Evolutionary conservation across 2,113 vertebrate species (phyloP), one percentile per base, ranked within the genome.

Genomic region (Centrocercus urophasianus): DNA sequence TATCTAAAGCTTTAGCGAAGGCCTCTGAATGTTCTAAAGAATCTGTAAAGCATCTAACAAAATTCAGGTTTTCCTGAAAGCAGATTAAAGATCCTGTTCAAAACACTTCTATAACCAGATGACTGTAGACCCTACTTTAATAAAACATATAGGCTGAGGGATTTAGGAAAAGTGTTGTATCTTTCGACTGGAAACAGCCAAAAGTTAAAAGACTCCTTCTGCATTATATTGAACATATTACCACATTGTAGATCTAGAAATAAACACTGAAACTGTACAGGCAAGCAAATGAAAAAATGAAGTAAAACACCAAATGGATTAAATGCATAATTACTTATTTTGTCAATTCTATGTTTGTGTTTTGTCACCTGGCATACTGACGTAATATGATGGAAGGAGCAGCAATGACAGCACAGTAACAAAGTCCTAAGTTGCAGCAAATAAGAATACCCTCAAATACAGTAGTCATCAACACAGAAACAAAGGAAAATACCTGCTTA

Each of bases 121-220:
- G 48, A 91, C 72, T 91, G 57, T 64, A 96, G 84, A 93, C 13
- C 13, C 13, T 57, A 48, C 63, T 94, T 89, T 32, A 93, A 84
- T 54, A 93, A 88, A 91, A 42, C 17, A 47, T 42, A 83, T 57
- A 86, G 61, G 79, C 21, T 42, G 30, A 90, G 40, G 27, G 34
- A 30, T 66, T 66, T 56, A 74, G 84, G 93, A 59, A 4, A 3
- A 90, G 64, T 67, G 30, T 36, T 15, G 4, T 67, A 73, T 83
- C 92, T 86, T 89, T 80, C n/a, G 76, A 6, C 4, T 56, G 21
- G 47, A 47, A 89, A 64, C 13, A 56, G 80, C 13, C 17, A 71
- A 17, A 87, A 83, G 28, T 79, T 76, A 67, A 93, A 95, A 88
- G 64, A 70, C 6, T 3, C 20, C 57, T 85, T 87, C 74, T 66